Evolutionary conservation across 1,140 invertebrate species (phyloP).

Genomic region (Sinonovacula constricta): DNA sequence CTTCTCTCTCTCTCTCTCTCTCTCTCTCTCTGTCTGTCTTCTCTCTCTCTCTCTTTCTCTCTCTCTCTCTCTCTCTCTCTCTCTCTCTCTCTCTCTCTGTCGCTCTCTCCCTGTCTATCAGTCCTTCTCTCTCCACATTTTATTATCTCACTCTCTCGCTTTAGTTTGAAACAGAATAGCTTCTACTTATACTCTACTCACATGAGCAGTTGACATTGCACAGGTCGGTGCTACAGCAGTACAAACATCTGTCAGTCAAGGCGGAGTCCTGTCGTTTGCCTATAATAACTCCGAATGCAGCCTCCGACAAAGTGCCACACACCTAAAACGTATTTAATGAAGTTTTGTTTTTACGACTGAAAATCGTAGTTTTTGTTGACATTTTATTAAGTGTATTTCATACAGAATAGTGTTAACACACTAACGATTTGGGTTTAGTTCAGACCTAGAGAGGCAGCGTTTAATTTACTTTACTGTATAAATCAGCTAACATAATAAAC

Average conservation of each 20-base stretch:
- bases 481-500: no score
- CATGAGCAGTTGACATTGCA: conserved; percentile 29
- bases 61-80: conserved; percentile 35
- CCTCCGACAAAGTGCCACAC: background rate
- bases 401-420: no score
- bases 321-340: no score
- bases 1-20: conserved; percentile 21
- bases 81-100: conserved; percentile 40
- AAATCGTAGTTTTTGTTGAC: no score
- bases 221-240: conserved; percentile 21
- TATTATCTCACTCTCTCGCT: no score
- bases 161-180: no score
- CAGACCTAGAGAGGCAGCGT: no score
- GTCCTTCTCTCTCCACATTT: conserved; percentile 30
- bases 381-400: no score
- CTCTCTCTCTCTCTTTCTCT: conserved; percentile 10
- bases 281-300: background rate
- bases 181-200: background rate
- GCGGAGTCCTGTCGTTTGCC: background rate
- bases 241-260: background rate
- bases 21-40: background rate
- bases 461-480: no score
- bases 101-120: conserved; percentile 24
- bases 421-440: no score
- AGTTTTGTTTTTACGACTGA: no score